phyloP scores from a whole-genome alignment of 2,888 invertebrate species.

The Megastigmus dorsalis region DNA sequence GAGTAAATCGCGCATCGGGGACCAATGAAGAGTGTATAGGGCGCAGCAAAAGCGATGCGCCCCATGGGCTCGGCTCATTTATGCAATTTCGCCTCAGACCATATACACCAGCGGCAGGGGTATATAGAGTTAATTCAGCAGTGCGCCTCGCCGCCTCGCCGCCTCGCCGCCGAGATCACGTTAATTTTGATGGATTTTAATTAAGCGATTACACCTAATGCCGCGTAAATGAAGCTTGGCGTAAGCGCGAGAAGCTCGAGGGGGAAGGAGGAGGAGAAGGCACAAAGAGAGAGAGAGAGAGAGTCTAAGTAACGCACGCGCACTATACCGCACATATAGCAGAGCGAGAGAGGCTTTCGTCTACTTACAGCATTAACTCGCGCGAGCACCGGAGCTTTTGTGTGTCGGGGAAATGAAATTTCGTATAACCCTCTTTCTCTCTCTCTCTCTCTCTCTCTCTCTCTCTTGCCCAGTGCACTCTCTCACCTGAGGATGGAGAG shows the following conservation, averaged over 20 bases:
- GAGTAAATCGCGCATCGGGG: constrained; percentile 27
- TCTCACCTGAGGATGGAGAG: no score
- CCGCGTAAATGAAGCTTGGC: constrained; percentile 30
- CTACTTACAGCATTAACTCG: constrained; percentile 32
- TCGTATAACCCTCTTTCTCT: no score
- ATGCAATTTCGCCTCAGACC: constrained; percentile 21
- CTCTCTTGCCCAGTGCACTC: no score
- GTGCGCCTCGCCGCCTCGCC: neutral
- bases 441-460: no score
- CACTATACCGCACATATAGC: no score
- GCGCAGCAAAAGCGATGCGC: no score
- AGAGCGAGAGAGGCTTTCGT: constrained; percentile 15
- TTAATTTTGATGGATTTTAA: constrained; percentile 50
- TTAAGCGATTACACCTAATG: constrained; percentile 41
- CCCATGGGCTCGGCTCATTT: constrained; percentile 20
- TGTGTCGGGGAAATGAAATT: neutral
- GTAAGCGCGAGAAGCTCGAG: no score
- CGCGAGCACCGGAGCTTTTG: neutral
- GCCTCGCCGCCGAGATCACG: neutral
- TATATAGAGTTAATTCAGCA: constrained; percentile 14
- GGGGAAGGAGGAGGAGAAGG: no score
- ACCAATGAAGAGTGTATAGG: constrained; percentile 2
- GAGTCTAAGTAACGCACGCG: neutral
- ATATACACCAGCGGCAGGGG: neutral
- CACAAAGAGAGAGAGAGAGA: no score